phyloP scores from a whole-genome alignment of 1,140 invertebrate species.

The Trichomalopsis sarcophagae region DNA sequence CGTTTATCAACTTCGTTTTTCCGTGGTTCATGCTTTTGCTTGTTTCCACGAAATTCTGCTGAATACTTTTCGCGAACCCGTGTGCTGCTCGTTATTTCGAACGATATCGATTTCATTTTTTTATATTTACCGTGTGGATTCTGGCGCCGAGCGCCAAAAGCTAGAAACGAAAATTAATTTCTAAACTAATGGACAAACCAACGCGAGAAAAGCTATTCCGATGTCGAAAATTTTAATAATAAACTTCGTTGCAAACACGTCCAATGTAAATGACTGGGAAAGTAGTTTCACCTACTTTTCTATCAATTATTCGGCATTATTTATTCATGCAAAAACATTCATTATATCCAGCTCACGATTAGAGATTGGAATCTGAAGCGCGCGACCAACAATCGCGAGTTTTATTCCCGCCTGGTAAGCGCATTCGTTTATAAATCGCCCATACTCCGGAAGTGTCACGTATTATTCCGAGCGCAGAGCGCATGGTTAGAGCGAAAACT shows the following conservation, averaged over 20 bases:
- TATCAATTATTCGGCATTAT: neutral
- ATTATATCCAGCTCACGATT: neutral
- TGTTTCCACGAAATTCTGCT: no score
- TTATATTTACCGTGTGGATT: no score
- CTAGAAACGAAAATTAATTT: no score
- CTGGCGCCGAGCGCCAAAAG: no score
- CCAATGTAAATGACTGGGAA: neutral
- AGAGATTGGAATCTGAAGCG: neutral
- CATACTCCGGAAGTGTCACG: neutral
- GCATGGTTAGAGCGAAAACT: neutral
- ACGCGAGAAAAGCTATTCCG: no score
- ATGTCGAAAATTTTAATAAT: no score
- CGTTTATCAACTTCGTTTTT: no score
- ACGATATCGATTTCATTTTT: no score
- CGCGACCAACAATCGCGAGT: neutral
- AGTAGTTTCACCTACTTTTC: neutral
- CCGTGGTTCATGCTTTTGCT: no score
- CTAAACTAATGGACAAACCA: no score
- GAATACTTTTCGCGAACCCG: no score
- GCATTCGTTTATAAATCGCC: slow-evolving; percentile 4
- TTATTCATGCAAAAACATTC: neutral
- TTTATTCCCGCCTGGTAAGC: neutral
- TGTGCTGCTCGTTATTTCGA: no score
- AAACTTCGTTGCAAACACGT: neutral
- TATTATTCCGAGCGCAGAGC: neutral